Base-by-base conservation (phyloP, 30 jellyfish, hydroid and myxozoan species). In the Phacellophora camtschatica region DNA sequence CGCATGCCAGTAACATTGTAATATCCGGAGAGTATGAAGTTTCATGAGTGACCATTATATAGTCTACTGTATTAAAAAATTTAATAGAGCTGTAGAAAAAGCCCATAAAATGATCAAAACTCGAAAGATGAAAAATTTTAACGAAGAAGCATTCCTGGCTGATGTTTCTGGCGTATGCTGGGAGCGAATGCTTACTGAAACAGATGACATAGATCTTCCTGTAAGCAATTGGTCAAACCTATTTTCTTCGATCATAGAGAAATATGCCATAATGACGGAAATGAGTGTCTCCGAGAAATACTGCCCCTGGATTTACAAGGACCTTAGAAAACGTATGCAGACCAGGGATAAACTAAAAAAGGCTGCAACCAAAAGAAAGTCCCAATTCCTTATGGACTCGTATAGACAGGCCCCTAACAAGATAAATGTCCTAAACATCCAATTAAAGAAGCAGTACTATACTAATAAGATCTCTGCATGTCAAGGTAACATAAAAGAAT, bases 331-430 rank as follows among this genome's bases (percentile, higher is more conserved):
- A 10, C 88, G 39, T 6, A 76, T 58, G 68, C 12, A 10, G 16
- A 32, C 80, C 10, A 34, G 81, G 81, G 81, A 76, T 30, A 61
- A 70, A 53, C 56, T 76, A 30, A 58, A 24, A 39, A 76, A 58
- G 19, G 68, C 88, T 54, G 88, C 78, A 6, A 13, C 33, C 10
- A 54, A n/a, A 25, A 30, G 66, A 2, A 74, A 53, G 18, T 74
- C 87, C 22, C 48, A 42, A 19, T 20, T 51, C 33, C 87, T 74
- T 42, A 74, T 54, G 68, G 68, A 18, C 68, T 54, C 68, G 7
- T 54, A 24, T 18, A 54, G 20, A 22, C 68, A 54, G 68, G 68
- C 33, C 33, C 33, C 20, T 54, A 54, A 54, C 33, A 54, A 24
- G 68, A 22, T 24, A 10, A 54, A 24, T 11, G 12, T 22, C 28